Base-by-base conservation (phyloP, 1,140 invertebrate genomes). In the Pseudomyrmex dendroicus region DNA sequence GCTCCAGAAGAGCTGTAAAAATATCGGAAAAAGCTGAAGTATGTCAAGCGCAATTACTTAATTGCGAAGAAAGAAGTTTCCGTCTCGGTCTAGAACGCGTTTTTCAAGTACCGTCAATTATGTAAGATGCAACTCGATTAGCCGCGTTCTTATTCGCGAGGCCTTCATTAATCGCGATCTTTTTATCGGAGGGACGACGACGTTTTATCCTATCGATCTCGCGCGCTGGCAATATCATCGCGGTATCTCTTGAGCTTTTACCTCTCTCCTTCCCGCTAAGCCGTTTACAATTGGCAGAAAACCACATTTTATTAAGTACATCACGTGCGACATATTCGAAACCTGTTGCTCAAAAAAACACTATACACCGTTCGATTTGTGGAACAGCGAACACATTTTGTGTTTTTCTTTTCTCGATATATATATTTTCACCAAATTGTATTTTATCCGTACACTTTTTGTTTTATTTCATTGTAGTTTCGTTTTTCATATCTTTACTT, bases 311-410 rank as follows among this genome's bases (percentile, higher is more conserved):
- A 72, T 70, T 70, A 67, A 2, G 3, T 48, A 4, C 56, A 70
- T 80, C n/a, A 25, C 66, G 7, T 17, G 4, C 20, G 66, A 68
- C 52, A 46, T 35, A 7, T 20, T 8, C 44, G 20, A 61, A 20
- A 80, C 76, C 76, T 78, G 76, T 72, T 80, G 76, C 66, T 80
- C 72, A 70, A 78, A 59, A 59, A 48, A 48, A 48, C 44, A 20
- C 17, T 20, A 8, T 8, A 80, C 4, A 35, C 35, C 35, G 35
- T 50, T 80, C 46, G 25, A 67, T 67, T 68, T 68, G 35, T 35
- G 35, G 5, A 35, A 35, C 35, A 35, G 0, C 35, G 35, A 35
- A 35, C 35, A 35, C 35, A 5, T 56, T 64, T n/a, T 22, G 3
- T 7, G 46, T n/a, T 10, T 56, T 15, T 22, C n/a, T 15, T 12